Conservation (phyloP, 2,113 vertebrate species). For the Sinocyclocheilus anshuiensis region DNA sequence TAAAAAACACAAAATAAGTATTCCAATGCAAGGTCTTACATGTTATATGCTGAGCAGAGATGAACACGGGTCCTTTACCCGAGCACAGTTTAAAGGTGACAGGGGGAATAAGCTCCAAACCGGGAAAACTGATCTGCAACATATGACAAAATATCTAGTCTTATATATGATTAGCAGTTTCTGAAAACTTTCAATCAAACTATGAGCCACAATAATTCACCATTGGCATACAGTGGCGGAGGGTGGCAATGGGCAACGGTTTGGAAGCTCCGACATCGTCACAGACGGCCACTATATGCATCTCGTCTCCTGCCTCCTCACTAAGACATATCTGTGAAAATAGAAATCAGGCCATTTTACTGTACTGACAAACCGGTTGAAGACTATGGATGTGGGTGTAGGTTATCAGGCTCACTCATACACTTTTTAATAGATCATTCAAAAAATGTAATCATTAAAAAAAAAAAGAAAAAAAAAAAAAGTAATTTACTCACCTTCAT, state of each 20-base stretch:
- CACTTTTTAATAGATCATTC: background rate
- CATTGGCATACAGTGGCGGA: slow-evolving; percentile 67
- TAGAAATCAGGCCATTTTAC: background rate
- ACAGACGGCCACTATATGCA: slow-evolving; percentile 68
- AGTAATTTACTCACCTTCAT: background rate
- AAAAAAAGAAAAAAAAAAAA: too few relatives aligned
- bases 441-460: background rate
- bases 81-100: slow-evolving; percentile 68
- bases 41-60: slow-evolving; percentile 66
- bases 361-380: background rate
- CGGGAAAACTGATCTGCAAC: slow-evolving; percentile 67
- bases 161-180: background rate
- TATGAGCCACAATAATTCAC: slow-evolving; percentile 52
- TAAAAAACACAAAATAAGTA: background rate
- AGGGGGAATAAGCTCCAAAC: slow-evolving; percentile 70
- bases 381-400: background rate
- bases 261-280: slow-evolving; percentile 49
- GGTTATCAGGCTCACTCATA: background rate
- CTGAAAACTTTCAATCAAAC: background rate
- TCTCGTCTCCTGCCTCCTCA: slow-evolving; percentile 62
- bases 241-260: slow-evolving; percentile 63
- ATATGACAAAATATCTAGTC: background rate
- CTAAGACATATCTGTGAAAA: slow-evolving; percentile 68
- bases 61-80: slow-evolving; percentile 71
- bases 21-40: slow-evolving; percentile 62